Evolutionary conservation across 2,113 vertebrate species (phyloP), one percentile per base, ranked within the genome.

Genomic region (Chascanopsetta lugubris): DNA sequence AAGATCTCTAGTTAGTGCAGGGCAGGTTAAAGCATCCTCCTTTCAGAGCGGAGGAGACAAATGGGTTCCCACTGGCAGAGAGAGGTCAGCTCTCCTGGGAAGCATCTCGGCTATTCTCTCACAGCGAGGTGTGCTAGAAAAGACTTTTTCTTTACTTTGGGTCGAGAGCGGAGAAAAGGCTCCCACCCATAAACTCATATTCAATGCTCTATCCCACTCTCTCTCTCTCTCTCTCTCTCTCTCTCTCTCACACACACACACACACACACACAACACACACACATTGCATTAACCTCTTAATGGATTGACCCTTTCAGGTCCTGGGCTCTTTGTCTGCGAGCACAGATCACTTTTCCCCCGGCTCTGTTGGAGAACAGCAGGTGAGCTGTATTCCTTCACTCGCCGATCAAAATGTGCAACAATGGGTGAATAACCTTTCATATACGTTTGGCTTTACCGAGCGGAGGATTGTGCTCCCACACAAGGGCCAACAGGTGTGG

Each of bases 1-100:
- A 78, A 30, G 10, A 47, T 69, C 62, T 69, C 53, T 69, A 77
- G 80, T 82, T 82, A 83, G 86, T 45, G 76, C 75, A 67, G 75
- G 53, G 36, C 58, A 79, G 76, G 82, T 87, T 85, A 85, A 89
- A 84, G 80, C 79, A 80, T 84, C 80, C 65, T 84, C 57, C 67
- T 80, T 86, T 88, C 82, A 84, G 70, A 55, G 64, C 42, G 61
- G 61, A 61, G 27, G 72, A 83, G 85, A 91, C 85, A 85, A 88
- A 91, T 73, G 55, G 59, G 75, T 89, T 90, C 86, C 82, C 89
- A 88, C 75, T 61, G 46, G 69, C 71, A 74, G 64, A 68, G 86
- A 77, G 85, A 87, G 87, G 82, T 87, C 88, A 85, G 77, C 51
- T 83, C 86, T 83, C 79, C 60, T 60, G 89, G 88, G 89, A 87